Evolutionary conservation across 1,140 invertebrate genomes (phyloP).

Genomic region (Vanessa tameamea): DNA sequence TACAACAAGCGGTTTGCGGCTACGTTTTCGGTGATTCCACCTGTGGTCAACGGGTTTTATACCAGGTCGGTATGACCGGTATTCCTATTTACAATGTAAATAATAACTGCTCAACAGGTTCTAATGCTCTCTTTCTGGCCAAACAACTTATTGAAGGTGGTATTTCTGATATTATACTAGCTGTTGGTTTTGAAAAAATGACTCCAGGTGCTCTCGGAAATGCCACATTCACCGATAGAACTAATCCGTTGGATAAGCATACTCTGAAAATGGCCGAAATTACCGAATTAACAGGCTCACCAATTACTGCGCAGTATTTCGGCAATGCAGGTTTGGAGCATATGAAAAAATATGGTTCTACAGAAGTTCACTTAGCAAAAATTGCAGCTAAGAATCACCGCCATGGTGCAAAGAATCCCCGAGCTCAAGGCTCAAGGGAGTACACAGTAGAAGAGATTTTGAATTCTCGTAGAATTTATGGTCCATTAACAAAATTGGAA

Average conservation of each 20-base stretch:
- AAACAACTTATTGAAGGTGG: constrained; percentile 95
- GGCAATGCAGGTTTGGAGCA: constrained; percentile 98
- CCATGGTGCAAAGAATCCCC: constrained; percentile 97
- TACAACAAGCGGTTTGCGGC: constrained; percentile 95
- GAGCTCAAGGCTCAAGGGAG: constrained; percentile 95
- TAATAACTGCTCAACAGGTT: constrained; percentile 98
- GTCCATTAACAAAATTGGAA: constrained; percentile 95
- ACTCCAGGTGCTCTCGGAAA: constrained; percentile 92
- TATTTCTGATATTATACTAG: constrained; percentile 92
- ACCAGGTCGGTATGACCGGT: constrained; percentile 97
- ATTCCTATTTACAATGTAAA: constrained; percentile 99
- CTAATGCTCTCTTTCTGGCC: constrained; percentile 93
- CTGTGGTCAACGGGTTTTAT: constrained; percentile 96
- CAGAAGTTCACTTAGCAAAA: constrained; percentile 96
- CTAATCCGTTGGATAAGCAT: constrained; percentile 97
- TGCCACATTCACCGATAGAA: constrained; percentile 90
- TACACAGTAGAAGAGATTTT: constrained; percentile 94
- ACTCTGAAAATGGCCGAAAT: constrained; percentile 92
- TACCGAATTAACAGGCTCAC: constrained; percentile 88
- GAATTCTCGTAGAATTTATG: constrained; percentile 91
- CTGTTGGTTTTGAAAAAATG: constrained; percentile 99
- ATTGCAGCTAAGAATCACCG: constrained; percentile 99
- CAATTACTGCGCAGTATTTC: constrained; percentile 97
- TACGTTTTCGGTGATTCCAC: constrained; percentile 99
- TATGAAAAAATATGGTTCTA: constrained; percentile 98